Base-by-base conservation (phyloP, 2,888 invertebrate species). In the Hartigia nigra region DNA sequence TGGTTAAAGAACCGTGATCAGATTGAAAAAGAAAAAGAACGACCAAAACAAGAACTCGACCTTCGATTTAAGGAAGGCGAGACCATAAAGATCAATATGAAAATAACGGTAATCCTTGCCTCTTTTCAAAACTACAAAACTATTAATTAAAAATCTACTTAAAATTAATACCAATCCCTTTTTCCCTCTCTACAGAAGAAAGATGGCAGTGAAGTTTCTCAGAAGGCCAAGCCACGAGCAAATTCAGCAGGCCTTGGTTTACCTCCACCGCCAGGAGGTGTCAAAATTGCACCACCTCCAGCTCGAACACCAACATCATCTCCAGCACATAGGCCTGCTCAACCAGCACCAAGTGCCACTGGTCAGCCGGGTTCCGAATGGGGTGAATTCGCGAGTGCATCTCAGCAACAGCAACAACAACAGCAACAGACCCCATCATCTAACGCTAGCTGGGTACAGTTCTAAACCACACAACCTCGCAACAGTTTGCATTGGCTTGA, bases 41-140 rank as follows among this genome's bases (percentile, higher is more conserved):
- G 94, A 79, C 95, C 96, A 12, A 95, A 95, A 81, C 95, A 95
- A 86, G 96, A 97, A 87, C 93, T 99, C 72, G 99, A 99, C 93
- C 94, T 99, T 78, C 97, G 98, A 76, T 99, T 99, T 91, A 99
- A 99, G 91, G 99, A 99, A 90, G 99, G 99, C 32, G 98, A 99
- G 93, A 99, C 99, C 1, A 99, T 99, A 84, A 99, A 98, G 93
- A 98, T 99, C 81, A 99, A 99, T 91, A 98, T 99, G 96, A 97
- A 98, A 93, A 98, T 98, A 84, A 97, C 97, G 83, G 97, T 97
- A 93, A 92, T 81, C 79, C 81, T 77, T 85, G 82, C 81, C 78
- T 84, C 23, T 55, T 23, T 92, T n/a, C 89, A 97, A 97, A 97
- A 97, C 55, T 92, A 92, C 88, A 74, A 70, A 34, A 31, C 74